Conservation (phyloP, 1,140 invertebrate species). For the Phymastichus coffea region DNA sequence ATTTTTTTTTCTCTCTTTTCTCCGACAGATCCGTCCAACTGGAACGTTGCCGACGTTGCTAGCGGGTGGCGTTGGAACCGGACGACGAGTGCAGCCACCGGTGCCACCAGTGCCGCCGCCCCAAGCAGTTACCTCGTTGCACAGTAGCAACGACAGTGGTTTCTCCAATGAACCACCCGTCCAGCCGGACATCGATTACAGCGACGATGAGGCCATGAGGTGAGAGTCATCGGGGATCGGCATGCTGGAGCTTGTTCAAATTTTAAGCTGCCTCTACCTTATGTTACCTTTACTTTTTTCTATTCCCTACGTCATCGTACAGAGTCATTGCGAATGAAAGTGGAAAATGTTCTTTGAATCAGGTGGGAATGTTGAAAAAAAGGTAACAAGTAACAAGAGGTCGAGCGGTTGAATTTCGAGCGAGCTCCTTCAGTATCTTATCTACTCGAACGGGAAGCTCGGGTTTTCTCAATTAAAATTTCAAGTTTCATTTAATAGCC, state of each 20-base stretch:
- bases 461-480: neutral
- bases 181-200: constrained; percentile 86
- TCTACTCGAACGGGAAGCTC: neutral
- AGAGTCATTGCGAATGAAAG: no score
- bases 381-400: no score
- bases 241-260: no score
- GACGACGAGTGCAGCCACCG: constrained; percentile 50
- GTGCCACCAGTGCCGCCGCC: constrained; percentile 57
- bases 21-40: constrained; percentile 54
- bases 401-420: no score
- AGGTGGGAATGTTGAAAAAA: no score
- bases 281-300: no score
- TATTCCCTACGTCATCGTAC: no score
- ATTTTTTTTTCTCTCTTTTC: no score
- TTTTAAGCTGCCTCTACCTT: no score
- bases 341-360: no score
- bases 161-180: constrained; percentile 87
- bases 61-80: constrained; percentile 37
- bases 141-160: constrained; percentile 88
- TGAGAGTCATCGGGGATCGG: no score
- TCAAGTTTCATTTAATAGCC: constrained; percentile 5
- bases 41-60: constrained; percentile 52
- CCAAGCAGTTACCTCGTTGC: constrained; percentile 68
- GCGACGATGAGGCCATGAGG: constrained; percentile 84
- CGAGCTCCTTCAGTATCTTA: neutral